A percentile compares a stretch with the other conserved stretches of the same genome.
phyloP scores from a whole-genome alignment of 2,113 vertebrate species.

The Petroica traversi region DNA sequence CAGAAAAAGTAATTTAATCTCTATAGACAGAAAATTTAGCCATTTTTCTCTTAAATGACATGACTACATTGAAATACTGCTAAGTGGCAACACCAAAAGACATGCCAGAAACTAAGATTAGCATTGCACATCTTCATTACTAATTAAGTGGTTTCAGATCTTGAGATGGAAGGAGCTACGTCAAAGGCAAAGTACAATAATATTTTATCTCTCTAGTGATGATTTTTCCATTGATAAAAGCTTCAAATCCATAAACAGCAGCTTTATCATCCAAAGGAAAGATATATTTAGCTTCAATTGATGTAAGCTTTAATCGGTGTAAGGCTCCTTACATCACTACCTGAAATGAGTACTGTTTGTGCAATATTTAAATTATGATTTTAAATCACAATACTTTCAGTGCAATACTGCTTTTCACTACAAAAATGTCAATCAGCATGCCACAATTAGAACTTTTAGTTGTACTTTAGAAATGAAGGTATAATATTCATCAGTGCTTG shows the following conservation, averaged over 20 bases:
- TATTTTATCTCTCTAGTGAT: not conserved
- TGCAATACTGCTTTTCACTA: not conserved
- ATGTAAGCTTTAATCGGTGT: not conserved
- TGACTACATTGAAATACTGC: not conserved
- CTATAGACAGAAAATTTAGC: not conserved
- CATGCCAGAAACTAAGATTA: not conserved
- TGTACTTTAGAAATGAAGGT: not conserved
- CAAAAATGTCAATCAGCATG: not conserved
- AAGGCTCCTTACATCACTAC: not conserved
- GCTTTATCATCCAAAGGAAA: not conserved
- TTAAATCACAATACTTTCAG: not conserved
- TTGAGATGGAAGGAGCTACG: not conserved
- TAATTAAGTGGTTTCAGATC: not conserved
- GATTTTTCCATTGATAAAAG: not conserved
- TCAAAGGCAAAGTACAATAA: not conserved
- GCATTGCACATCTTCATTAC: not conserved
- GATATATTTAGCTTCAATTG: not conserved
- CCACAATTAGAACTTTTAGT: not conserved
- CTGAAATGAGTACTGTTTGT: not conserved
- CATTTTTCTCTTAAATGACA: not conserved
- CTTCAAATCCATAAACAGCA: not conserved
- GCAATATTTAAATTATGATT: not conserved
- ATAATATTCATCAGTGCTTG: not conserved
- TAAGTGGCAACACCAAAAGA: not conserved
- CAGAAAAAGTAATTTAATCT: not conserved